Percentiles rank a stretch among this genome's conserved stretches.
Evolutionary conservation across 2,113 vertebrate genomes (phyloP).

Genomic region (Ciconia stormi): DNA sequence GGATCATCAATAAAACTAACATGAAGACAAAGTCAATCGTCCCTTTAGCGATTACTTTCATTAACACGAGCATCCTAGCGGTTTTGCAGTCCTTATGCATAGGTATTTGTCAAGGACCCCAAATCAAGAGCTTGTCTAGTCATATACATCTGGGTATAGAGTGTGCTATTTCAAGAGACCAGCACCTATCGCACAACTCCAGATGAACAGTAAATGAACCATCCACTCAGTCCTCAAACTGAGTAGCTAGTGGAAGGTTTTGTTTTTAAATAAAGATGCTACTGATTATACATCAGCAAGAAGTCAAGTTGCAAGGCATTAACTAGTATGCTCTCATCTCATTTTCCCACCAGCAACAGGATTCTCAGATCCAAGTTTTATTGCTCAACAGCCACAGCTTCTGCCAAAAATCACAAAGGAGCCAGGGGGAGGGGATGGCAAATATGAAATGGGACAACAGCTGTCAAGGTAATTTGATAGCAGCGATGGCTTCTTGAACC

Average conservation of each 20-base stretch:
- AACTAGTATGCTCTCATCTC: constrained; percentile 29
- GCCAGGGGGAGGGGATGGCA: constrained; percentile 54
- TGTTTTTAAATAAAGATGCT: constrained; percentile 54
- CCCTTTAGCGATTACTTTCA: not conserved
- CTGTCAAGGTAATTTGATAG: constrained; percentile 69
- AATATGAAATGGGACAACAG: constrained; percentile 64
- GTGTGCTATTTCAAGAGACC: not conserved
- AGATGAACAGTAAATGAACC: constrained; percentile 14
- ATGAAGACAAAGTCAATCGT: rapidly evolving
- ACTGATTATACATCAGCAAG: constrained; percentile 53
- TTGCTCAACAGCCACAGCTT: constrained; percentile 62
- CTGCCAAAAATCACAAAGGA: constrained; percentile 69
- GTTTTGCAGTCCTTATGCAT: not conserved
- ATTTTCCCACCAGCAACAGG: constrained; percentile 64
- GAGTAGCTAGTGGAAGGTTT: constrained; percentile 39
- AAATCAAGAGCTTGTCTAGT: not conserved
- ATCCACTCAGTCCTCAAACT: not conserved
- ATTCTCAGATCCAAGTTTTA: constrained; percentile 58
- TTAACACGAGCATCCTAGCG: not conserved
- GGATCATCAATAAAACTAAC: not conserved
- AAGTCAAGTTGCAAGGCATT: constrained; percentile 56
- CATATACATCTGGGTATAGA: not conserved
- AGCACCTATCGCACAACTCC: not conserved
- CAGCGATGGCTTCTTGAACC: constrained; percentile 61
- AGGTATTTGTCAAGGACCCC: not conserved